Conservation (phyloP, 2,888 invertebrate species). For the Drosophila fungiperda region DNA sequence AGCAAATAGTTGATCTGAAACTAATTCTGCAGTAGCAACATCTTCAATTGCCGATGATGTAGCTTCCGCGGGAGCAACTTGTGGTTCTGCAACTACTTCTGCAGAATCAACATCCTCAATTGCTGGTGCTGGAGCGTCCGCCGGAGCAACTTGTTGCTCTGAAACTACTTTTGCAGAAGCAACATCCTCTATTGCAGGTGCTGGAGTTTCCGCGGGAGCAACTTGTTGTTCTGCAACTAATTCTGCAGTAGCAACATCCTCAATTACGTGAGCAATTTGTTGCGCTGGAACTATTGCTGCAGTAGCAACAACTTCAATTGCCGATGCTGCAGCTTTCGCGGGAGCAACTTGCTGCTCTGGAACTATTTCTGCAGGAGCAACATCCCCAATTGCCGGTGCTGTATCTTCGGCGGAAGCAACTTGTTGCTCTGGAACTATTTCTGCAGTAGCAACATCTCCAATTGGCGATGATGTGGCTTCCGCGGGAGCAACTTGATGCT, state of each 20-base stretch:
- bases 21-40: too few relatives aligned
- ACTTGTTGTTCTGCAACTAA: not conserved
- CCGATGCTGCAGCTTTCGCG: fast-evolving
- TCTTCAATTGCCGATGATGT: too few relatives aligned
- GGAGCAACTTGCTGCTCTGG: not conserved
- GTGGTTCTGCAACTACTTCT: not conserved
- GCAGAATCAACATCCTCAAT: not conserved
- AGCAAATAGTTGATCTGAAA: too few relatives aligned
- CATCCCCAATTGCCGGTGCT: fast-evolving
- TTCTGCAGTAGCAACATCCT: not conserved
- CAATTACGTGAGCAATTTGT: not conserved
- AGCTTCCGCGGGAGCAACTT: too few relatives aligned
- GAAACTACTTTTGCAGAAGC: not conserved
- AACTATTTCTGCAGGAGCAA: not conserved
- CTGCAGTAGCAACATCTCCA: not conserved
- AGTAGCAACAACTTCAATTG: not conserved
- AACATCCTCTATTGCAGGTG: not conserved
- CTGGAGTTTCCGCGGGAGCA: not conserved
- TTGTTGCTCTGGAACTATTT: not conserved
- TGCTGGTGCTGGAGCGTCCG: not conserved
- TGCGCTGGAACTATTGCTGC: not conserved
- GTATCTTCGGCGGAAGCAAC: not conserved
- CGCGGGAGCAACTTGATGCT: not conserved
- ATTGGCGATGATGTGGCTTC: not conserved
- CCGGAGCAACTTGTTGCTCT: not conserved